Evolutionary conservation across 2,113 vertebrate species (phyloP).

Genomic region (Corythaixoides concolor): DNA sequence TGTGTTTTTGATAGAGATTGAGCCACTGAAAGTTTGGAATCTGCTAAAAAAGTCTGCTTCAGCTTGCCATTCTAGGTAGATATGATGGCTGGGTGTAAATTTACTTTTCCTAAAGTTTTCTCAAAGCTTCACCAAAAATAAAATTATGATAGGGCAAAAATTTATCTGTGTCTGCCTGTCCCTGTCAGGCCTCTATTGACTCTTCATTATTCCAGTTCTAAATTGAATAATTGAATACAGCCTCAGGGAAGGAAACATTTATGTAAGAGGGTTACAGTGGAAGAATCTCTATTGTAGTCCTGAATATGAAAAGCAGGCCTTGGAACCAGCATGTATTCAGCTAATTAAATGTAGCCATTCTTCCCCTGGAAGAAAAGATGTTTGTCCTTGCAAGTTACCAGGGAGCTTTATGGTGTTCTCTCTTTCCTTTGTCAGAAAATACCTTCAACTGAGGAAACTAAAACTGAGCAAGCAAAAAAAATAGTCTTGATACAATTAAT

Average conservation of each 20-base stretch:
- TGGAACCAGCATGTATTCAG: background rate
- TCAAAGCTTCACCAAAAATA: background rate
- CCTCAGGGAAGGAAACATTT: slow-evolving; percentile 44
- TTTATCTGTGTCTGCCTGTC: background rate
- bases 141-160: background rate
- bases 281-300: background rate
- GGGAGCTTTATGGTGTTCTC: background rate
- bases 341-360: background rate
- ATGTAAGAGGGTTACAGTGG: background rate
- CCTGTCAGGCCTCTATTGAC: background rate
- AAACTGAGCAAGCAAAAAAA: background rate
- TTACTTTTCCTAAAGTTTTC: background rate
- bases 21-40: background rate
- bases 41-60: background rate
- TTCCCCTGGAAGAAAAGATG: background rate
- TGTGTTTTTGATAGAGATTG: background rate
- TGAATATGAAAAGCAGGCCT: background rate
- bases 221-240: slow-evolving; percentile 19
- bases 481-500: background rate
- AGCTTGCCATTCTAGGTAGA: background rate
- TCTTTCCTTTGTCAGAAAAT: background rate
- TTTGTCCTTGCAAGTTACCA: background rate
- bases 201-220: background rate
- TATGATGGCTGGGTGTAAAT: background rate
- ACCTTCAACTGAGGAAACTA: background rate